Base-by-base conservation (phyloP, 2,888 invertebrate genomes). In the Lamellibrachia columna region DNA sequence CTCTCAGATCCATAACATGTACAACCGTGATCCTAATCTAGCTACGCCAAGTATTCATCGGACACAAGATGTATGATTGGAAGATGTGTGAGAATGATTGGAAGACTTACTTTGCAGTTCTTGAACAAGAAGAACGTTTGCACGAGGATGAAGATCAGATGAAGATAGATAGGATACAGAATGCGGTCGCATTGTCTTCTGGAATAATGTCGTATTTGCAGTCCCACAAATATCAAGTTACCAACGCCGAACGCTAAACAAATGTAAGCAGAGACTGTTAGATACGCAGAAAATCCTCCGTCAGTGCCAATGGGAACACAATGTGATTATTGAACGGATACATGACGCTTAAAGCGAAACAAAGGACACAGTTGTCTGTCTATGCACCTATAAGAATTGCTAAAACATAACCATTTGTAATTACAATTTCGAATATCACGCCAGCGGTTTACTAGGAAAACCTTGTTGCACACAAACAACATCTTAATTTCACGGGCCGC, bases 111-210 rank as follows among this genome's bases (percentile, higher is more conserved):
- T 97, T 99, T 97, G 94, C 99, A 98, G 97, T 99, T 99, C 98
- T 99, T 99, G 97, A 99, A 99, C 96, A 99, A 98, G 97, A 99
- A 99, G 96, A 99, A 99, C 98, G 99, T 99, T 97, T 99, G 99
- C 98, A 99, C 98, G 96, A 99, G 99, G 90, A 99, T 99, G 97
- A 99, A 99, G 94, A 99, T 97, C 98, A 99, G 98, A 97, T 99
- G 99, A 92, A 99, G 97, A 93, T 92, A 92, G 40, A 92, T 11
- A 4, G 93, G 93, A 60, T 92, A 94, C n/a, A 90, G 53, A 53
- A 93, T 40, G 8, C 28, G 52, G 52, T 92, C 90, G 75, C 28
- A 22, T 40, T 90, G 7, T 22, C 15, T 52, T 28, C 52, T 53
- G 55, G 22, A 90, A 91, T 92, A 92, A 90, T 92, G 58, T 90